Percentiles rank a stretch among this genome's conserved stretches.
These are phyloP conservation scores for Planococcus citri DNA, from an alignment of 1,140 invertebrate genomes.

Conservation along the genomic window DNA sequence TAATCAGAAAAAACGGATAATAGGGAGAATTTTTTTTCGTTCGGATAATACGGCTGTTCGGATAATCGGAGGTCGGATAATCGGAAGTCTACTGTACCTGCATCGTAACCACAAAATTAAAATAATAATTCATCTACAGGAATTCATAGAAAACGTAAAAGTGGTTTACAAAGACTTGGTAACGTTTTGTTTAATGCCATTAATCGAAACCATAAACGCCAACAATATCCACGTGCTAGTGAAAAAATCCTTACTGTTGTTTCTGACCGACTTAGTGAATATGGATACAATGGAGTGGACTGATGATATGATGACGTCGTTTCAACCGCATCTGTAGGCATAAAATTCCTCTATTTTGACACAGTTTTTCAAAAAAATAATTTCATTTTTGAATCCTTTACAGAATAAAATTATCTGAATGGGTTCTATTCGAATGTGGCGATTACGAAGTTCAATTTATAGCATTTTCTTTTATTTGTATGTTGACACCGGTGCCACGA, in stretches of 20 bases:
- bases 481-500: neutral
- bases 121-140: neutral
- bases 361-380: neutral
- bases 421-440: neutral
- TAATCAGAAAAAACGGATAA: too few species aligned
- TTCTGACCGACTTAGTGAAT: neutral
- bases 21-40: too few species aligned
- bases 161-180: neutral
- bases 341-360: neutral
- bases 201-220: neutral
- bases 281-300: neutral
- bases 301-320: neutral
- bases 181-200: neutral
- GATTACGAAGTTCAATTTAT: conserved; percentile 2
- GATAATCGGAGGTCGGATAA: too few species aligned
- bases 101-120: too few species aligned
- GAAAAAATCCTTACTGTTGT: neutral
- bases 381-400: neutral
- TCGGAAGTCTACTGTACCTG: too few species aligned
- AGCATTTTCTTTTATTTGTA: neutral
- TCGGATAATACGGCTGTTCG: too few species aligned
- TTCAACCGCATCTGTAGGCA: neutral
- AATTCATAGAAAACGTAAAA: neutral
- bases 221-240: neutral
- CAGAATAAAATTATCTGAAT: neutral